Evolutionary conservation across 53 echinoderm and acorn worm genomes (phyloP).

Genomic region (Patiria pectinifera): DNA sequence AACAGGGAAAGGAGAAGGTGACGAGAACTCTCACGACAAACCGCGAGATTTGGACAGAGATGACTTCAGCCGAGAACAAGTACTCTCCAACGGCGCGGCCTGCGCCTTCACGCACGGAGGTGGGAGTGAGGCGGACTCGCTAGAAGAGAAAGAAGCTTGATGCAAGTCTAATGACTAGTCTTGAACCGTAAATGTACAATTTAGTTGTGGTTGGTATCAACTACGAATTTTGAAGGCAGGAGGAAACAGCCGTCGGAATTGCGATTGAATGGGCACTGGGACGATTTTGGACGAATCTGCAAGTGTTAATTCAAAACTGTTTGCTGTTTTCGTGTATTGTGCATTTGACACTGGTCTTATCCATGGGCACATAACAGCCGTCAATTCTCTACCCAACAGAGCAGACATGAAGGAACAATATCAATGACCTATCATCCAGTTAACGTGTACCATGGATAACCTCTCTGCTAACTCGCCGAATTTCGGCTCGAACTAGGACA

Average conservation of each 20-base stretch:
- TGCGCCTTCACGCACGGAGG: slow-evolving; percentile 20
- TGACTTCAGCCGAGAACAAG: slow-evolving; percentile 38
- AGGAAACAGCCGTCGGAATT: not conserved
- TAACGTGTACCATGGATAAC: too few species aligned
- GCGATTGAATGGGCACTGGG: too few species aligned
- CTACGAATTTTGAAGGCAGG: not conserved
- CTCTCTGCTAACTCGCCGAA: too few species aligned
- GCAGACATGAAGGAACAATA: too few species aligned
- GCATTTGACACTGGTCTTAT: too few species aligned
- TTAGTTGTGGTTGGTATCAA: too few species aligned
- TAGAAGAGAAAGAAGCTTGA: slow-evolving; percentile 50
- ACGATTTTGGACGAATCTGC: too few species aligned
- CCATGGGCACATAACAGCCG: too few species aligned
- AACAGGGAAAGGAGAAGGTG: slow-evolving; percentile 65
- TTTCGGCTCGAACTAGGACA: not conserved
- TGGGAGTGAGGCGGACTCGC: slow-evolving; percentile 28
- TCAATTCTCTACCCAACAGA: too few species aligned
- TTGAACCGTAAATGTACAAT: not conserved
- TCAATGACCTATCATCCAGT: too few species aligned
- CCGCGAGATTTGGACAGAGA: slow-evolving; percentile 38
- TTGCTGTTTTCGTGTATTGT: too few species aligned
- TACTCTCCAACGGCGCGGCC: not conserved
- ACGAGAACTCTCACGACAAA: slow-evolving; percentile 58
- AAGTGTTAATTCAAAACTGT: too few species aligned
- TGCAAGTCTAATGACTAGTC: not conserved